These are phyloP conservation scores for Carettochelys insculpta DNA, from an alignment of 2,113 vertebrate species.

Conservation along the genomic window DNA sequence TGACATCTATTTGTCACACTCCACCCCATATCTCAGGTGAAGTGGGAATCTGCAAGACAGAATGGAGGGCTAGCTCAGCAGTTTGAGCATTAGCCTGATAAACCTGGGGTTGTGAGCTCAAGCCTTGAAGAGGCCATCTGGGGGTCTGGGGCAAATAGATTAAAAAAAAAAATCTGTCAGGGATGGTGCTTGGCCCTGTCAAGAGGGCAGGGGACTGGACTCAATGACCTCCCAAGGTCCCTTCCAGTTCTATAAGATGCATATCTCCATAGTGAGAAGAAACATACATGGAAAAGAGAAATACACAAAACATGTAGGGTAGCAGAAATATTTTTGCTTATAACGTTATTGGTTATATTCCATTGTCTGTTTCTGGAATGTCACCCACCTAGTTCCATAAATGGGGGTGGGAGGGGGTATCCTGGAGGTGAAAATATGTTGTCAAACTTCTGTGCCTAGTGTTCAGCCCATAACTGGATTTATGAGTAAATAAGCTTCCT, in stretches of 20 bases:
- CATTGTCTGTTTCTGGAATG: not conserved
- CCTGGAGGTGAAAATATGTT: not conserved
- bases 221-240: no score
- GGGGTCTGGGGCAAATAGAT: no score
- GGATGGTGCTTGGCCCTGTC: no score
- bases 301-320: not conserved
- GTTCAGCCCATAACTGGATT: not conserved
- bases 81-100: no score
- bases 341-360: not conserved
- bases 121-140: no score
- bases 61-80: no score
- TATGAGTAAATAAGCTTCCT: not conserved
- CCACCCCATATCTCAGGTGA: not conserved
- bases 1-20: not conserved
- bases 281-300: not conserved
- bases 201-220: no score
- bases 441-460: not conserved
- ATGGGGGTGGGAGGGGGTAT: no score
- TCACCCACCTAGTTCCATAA: not conserved
- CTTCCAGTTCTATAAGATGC: no score
- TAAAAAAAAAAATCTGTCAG: no score
- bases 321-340: not conserved
- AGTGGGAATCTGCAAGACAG: not conserved
- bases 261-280: no score
- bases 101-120: no score